phyloP scores from a whole-genome alignment of 1,140 invertebrate genomes.

The Chrysoperla carnea region DNA sequence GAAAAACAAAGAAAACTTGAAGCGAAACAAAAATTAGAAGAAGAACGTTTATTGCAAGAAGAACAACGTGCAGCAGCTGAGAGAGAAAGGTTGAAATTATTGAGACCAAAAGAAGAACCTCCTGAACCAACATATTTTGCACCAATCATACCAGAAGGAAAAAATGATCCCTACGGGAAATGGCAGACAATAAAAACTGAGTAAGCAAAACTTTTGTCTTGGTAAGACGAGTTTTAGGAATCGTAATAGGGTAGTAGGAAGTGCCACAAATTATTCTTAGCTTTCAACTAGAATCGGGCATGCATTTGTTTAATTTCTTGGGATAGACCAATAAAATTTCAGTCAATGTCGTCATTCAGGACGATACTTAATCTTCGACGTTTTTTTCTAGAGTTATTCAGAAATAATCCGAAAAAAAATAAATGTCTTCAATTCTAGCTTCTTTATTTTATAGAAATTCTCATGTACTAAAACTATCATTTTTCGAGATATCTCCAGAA shows the following conservation, averaged over 20 bases:
- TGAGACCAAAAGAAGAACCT: slow-evolving; percentile 11
- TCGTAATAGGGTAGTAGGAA: slow-evolving; percentile 3
- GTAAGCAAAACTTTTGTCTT: slow-evolving; percentile 19
- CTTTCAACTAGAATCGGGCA: background rate
- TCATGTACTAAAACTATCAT: too few species aligned
- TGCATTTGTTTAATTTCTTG: too few species aligned
- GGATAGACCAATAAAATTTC: too few species aligned
- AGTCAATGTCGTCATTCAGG: too few species aligned
- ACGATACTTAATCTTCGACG: too few species aligned
- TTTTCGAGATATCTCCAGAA: too few species aligned
- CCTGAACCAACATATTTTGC: slow-evolving; percentile 14
- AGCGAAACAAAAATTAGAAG: slow-evolving; percentile 21
- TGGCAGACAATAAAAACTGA: slow-evolving; percentile 37
- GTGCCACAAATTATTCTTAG: too few species aligned
- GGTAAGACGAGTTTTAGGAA: background rate
- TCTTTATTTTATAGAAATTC: too few species aligned
- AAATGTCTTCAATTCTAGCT: too few species aligned
- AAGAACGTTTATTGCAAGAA: slow-evolving; percentile 24
- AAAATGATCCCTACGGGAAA: slow-evolving; percentile 39
- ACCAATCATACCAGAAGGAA: slow-evolving; percentile 26
- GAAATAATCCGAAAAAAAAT: too few species aligned
- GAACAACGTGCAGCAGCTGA: slow-evolving; percentile 21
- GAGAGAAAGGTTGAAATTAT: slow-evolving; percentile 8
- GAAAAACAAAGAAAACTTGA: slow-evolving; percentile 28
- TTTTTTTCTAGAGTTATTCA: too few species aligned